Conservation (phyloP, 2,113 vertebrate genomes). For the Microtus ochrogaster region DNA sequence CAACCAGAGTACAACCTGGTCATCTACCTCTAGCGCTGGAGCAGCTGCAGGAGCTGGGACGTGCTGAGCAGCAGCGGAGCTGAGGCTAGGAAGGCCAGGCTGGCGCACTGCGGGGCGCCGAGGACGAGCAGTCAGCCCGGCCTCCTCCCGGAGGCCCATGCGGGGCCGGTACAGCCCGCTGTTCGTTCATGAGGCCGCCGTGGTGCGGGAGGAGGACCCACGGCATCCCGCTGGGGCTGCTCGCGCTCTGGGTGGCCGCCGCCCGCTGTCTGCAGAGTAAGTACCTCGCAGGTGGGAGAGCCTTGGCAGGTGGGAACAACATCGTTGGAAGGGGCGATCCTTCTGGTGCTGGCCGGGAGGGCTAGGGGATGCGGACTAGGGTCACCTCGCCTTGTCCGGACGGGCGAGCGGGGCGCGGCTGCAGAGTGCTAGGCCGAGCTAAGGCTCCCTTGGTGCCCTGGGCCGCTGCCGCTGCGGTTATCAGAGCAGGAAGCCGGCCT, state of each 20-base stretch:
- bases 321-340: background rate
- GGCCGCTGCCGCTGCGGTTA: background rate
- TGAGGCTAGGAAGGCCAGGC: background rate
- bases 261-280: slow-evolving; percentile 85
- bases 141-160: background rate
- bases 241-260: slow-evolving; percentile 82
- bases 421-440: background rate
- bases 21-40: background rate
- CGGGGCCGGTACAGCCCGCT: background rate
- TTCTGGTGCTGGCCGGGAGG: no score
- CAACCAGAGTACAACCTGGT: background rate
- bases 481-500: slow-evolving; percentile 51
- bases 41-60: background rate
- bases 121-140: background rate
- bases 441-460: background rate
- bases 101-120: background rate
- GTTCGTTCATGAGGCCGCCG: slow-evolving; percentile 81
- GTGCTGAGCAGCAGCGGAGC: background rate
- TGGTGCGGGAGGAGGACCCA: background rate
- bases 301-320: background rate
- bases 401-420: background rate
- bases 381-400: no score
- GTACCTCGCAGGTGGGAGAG: background rate
- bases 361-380: background rate
- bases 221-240: slow-evolving; percentile 71